Evolutionary conservation across 2,797 vertebrate genomes (phyloP), one percentile per base, ranked within the genome.

Genomic region (Nothura maculosa): DNA sequence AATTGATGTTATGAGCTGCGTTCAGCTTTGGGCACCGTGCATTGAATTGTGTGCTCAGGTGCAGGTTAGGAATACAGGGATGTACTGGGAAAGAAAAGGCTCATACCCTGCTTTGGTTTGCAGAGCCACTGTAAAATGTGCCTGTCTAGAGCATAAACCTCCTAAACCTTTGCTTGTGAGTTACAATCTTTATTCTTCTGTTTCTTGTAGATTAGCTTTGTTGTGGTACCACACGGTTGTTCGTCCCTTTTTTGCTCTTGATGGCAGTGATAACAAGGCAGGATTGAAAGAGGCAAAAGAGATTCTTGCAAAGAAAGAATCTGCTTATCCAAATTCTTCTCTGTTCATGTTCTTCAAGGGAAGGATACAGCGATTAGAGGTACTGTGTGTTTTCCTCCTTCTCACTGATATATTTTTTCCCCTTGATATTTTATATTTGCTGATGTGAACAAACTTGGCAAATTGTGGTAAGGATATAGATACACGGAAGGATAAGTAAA

Each of bases 271-370:
- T 97, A 99, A 98, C 61, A 98, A 98, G 89, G 98, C 98, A 2
- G 99, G 99, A 69, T 97, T 99, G 83, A 97, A 98, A 70, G 99
- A 99, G 96, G 99, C 99, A 18, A 99, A 99, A 96, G 98, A 99
- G 89, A 99, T 99, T 92, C 99, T 99, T 72, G 98, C 98, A 52
- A 99, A 98, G 88, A 99, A 99, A 90, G 99, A 99, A 96, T 97
- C 99, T 47, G 98, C 97, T 80, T 99, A 99, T 93, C 99, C 99
- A 42, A 99, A 99, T 98, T 99, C 99, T 62, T 99, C 99, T 91
- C 98, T 99, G 93, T 99, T 99, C 96, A 99, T 98, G 98, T 99
- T 99, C 97, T 99, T 99, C 96, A 99, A 99, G 97, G 99, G 99
- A 97, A 98, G 99, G 97, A 99, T 99, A 93, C 99, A 99, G 70